phyloP scores from a whole-genome alignment of 2,113 vertebrate species.

The Melanerpes aurifrons region DNA sequence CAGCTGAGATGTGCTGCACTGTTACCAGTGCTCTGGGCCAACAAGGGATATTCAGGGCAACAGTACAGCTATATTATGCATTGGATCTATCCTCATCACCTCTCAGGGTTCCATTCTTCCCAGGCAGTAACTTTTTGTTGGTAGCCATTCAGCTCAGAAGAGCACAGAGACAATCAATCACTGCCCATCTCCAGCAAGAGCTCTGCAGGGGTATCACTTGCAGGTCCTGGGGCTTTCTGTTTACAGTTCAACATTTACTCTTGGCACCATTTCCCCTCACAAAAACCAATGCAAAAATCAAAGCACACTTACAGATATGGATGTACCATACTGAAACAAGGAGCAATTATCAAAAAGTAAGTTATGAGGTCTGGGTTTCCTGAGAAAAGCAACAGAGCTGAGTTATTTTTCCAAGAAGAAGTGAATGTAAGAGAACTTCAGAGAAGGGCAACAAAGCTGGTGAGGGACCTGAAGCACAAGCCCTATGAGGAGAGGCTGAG shows the following conservation, averaged over 20 bases:
- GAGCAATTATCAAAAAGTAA: not conserved
- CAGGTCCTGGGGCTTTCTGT: slow-evolving; percentile 14
- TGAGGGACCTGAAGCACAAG: no score
- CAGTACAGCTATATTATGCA: not conserved
- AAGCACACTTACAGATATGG: not conserved
- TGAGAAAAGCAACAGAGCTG: not conserved
- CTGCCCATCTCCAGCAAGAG: not conserved
- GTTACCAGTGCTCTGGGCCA: not conserved
- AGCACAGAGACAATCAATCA: not conserved
- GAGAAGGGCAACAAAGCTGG: no score
- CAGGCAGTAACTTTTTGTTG: not conserved
- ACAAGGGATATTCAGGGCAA: not conserved
- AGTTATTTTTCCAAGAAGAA: not conserved
- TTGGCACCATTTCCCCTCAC: not conserved
- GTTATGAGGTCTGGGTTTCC: not conserved
- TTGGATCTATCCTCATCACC: not conserved
- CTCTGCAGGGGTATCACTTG: slow-evolving; percentile 6
- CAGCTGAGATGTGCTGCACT: not conserved
- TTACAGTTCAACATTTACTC: not conserved
- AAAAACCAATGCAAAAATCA: slow-evolving; percentile 25
- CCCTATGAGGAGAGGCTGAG: no score
- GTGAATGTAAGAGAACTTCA: not conserved
- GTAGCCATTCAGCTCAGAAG: not conserved
- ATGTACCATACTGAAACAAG: not conserved
- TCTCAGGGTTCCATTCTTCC: slow-evolving; percentile 2